Base-by-base conservation (phyloP, 2,888 invertebrate genomes). In the Bembecia ichneumoniformis region DNA sequence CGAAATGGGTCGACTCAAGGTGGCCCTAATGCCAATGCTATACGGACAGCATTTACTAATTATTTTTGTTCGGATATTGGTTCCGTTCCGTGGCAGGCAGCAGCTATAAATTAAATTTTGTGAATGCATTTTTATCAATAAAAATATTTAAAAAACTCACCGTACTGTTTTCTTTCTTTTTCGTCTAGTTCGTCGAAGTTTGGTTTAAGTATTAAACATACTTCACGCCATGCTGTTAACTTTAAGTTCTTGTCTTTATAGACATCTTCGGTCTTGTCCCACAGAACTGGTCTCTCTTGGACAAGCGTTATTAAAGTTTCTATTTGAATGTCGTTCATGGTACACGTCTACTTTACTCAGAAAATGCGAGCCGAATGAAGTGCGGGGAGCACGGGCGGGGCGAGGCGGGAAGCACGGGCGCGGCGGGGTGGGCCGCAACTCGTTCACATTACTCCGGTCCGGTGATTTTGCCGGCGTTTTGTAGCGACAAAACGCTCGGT, bases 131-230 rank as follows among this genome's bases (percentile, higher is more conserved):
- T 55, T 40, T 17, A 43, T 44, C 35, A 17, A 47, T 52, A 53
- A 55, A 59, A 58, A 55, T 48, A 54, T 58, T 53, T 59, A n/a
- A n/a, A n/a, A n/a, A n/a, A 35, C 43, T 43, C 14, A 43, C 43
- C 43, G 14, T 13, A 43, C 43, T 43, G 13, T 43, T 43, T n/a
- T 43, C 43, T 43, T 43, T 43, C 14, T 17, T 43, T 43, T 43
- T 43, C n/a, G 3, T 43, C 43, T 10, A 43, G 9, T 13, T n/a
- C 43, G 2, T 43, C 43, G 13, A 43, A 46, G 28, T 46, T 34
- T 51, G 57, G 56, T 58, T 56, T 59, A 55, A 58, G 55, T 28
- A 58, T 55, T 55, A 58, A 55, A 57, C 54, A 44, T 40, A 50
- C 56, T 46, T 56, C 57, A 35, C 48, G 46, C 56, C 57, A 54